A percentile compares a stretch with the other conserved stretches of the same genome.
Evolutionary conservation across 2,888 invertebrate species (phyloP).

Genomic region (Neria commutata): DNA sequence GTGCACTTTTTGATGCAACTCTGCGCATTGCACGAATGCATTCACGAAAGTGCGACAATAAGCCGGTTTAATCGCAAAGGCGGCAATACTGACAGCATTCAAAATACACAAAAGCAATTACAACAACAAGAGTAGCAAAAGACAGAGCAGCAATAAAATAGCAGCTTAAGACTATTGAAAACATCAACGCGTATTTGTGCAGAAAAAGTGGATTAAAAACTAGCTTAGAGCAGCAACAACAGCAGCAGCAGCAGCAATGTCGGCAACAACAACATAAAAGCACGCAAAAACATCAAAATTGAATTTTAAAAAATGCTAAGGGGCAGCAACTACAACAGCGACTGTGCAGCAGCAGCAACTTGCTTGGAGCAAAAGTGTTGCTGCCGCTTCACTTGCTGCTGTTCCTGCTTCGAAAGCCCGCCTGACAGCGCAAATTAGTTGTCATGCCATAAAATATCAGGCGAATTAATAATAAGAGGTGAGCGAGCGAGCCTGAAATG

Average conservation of each 20-base stretch:
- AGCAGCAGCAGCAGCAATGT: neutral
- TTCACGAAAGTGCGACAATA: neutral
- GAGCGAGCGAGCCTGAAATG: neutral
- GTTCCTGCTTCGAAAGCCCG: neutral
- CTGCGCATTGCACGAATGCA: neutral
- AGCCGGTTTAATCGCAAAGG: neutral
- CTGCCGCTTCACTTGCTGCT: neutral
- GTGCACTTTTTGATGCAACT: no score
- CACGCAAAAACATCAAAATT: neutral
- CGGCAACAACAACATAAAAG: neutral
- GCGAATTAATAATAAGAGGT: neutral
- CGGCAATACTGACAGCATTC: neutral
- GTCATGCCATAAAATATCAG: constrained; percentile 2
- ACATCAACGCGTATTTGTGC: neutral
- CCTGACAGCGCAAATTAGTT: constrained; percentile 1
- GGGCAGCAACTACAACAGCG: neutral
- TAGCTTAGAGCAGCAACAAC: neutral
- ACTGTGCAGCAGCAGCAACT: neutral
- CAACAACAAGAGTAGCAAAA: constrained; percentile 7
- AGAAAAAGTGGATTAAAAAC: neutral
- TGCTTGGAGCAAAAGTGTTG: no score
- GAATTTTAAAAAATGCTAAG: neutral
- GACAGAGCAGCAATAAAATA: neutral
- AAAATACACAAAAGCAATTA: neutral
- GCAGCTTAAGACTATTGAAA: neutral